These are phyloP conservation scores for Dendrocopos noguchii DNA, from an alignment of 2,113 vertebrate species.

Conservation along the genomic window DNA sequence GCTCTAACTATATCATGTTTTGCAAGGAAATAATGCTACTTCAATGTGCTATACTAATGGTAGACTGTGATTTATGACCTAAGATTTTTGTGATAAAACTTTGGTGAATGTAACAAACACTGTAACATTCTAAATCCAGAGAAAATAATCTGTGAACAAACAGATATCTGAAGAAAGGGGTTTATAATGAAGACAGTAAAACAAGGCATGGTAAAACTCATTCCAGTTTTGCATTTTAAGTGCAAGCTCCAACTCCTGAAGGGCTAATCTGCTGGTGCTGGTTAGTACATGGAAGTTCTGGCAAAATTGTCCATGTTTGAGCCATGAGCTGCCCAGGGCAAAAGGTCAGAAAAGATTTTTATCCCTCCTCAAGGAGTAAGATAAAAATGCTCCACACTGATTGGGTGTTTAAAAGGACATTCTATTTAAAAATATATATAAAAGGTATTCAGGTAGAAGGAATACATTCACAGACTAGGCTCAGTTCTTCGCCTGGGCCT, in stretches of 20 bases:
- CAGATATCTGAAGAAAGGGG: background rate
- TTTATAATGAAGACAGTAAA: background rate
- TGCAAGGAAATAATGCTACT: background rate
- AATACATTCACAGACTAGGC: too few species aligned
- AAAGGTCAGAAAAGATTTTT: too few species aligned
- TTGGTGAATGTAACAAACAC: background rate
- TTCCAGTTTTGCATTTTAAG: background rate
- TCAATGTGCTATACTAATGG: background rate
- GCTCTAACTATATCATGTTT: fast-evolving
- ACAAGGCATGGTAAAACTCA: background rate
- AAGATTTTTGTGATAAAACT: background rate
- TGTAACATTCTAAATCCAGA: background rate
- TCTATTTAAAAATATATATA: too few species aligned
- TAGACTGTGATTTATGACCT: background rate
- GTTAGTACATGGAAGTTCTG: background rate
- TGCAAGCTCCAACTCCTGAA: background rate
- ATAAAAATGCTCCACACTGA: too few species aligned
- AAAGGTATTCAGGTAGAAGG: too few species aligned
- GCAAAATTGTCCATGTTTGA: background rate
- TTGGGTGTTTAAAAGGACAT: too few species aligned
- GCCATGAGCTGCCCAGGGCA: too few species aligned
- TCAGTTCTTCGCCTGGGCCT: too few species aligned
- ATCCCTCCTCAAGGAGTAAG: too few species aligned
- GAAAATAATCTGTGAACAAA: background rate
- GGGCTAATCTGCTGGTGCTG: background rate